phyloP scores from a whole-genome alignment of 2,797 vertebrate species.

The Pipistrellus nathusii region DNA sequence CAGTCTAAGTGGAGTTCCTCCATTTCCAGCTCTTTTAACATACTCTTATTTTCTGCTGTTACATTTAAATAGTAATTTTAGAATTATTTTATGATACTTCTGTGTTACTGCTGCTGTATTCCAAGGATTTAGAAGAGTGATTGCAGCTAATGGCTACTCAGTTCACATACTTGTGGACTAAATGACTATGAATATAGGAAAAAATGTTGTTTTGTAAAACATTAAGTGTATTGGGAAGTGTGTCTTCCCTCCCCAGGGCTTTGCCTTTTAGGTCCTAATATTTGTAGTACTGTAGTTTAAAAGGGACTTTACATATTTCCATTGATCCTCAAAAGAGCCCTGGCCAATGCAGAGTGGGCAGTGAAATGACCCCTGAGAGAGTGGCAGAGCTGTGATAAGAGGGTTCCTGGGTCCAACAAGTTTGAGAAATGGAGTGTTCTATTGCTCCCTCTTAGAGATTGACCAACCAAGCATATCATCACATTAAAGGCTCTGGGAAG shows the following conservation, averaged over 20 bases:
- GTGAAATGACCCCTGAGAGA: background rate
- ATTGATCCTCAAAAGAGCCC: background rate
- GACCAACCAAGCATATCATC: too few species aligned
- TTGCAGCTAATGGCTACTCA: background rate
- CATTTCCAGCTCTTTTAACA: background rate
- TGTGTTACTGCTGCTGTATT: background rate
- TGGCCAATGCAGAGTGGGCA: background rate
- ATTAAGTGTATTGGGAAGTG: background rate
- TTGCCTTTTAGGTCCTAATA: background rate
- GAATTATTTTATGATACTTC: background rate
- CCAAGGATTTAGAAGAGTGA: background rate
- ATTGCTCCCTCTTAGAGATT: background rate
- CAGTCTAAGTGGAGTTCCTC: background rate
- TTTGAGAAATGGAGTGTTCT: background rate
- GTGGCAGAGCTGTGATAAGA: background rate
- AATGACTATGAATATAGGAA: background rate
- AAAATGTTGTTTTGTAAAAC: background rate
- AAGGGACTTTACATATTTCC: background rate
- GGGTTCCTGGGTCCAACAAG: background rate
- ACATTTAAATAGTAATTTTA: background rate
- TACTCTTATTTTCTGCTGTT: background rate
- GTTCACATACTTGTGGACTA: background rate
- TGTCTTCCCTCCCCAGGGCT: background rate
- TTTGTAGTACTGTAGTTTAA: background rate
- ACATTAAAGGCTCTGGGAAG: background rate